Base-by-base conservation (phyloP, 1,140 invertebrate genomes). In the Venturia canescens region DNA sequence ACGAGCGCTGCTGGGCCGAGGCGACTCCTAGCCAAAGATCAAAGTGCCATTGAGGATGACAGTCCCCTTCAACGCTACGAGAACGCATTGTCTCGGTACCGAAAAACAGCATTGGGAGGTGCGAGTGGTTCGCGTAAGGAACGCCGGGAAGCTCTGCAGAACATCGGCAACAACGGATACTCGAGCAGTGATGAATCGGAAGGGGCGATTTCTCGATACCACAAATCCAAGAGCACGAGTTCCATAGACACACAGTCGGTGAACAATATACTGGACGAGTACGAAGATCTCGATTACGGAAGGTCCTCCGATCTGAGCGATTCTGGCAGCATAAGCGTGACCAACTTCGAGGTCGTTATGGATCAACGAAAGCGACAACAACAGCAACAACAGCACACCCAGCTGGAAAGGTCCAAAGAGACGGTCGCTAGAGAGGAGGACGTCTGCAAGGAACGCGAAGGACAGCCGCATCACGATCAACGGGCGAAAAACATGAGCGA, bases 171-270 rank as follows among this genome's bases (percentile, higher is more conserved):
- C 57, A 77, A 77, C 27, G 75, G 82, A 18, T 84, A 84, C 31
- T 89, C 88, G 72, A 89, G 88, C 76, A 88, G 87, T 76, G 88
- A 88, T 69, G 88, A 77, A 23, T 66, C 57, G 0, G 75, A 89
- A 76, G 86, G 87, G 72, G 79, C 85, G 11, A 77, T 29, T 7
- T 83, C 84, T 13, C 48, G 31, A 15, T 53, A 71, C 23, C 87
- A 86, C 50, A 89, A 88, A 66, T 88, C 87, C 6, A 89, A 89
- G 82, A 89, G 88, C 77, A 88, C 85, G 16, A 89, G 87, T 69
- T 89, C 88, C 29, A 88, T 89, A 53, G 88, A 89, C 78, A 87
- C 88, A 0, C 88, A 89, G 63, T 89, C 88, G 9, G 86, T 89
- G 11, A 89, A 89, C 72, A 89, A 89, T 34, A 89, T 89, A 18